Evolutionary conservation across 1,140 invertebrate species (phyloP).

Genomic region (Diachasmimorpha longicaudata): DNA sequence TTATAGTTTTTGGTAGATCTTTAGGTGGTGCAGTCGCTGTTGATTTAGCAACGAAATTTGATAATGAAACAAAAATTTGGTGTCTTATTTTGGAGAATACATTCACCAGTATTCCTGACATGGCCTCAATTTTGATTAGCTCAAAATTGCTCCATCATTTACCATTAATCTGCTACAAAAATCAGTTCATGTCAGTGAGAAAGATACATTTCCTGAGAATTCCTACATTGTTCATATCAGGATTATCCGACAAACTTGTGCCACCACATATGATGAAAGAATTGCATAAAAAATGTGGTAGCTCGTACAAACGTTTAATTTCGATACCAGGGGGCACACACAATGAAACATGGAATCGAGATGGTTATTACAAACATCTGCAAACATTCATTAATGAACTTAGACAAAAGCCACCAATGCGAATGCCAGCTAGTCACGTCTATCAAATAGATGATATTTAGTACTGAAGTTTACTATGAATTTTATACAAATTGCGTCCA

Average conservation of each 20-base stretch:
- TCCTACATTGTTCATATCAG: slow-evolving; percentile 81
- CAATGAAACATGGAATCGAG: slow-evolving; percentile 84
- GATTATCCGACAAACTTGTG: slow-evolving; percentile 82
- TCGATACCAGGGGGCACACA: slow-evolving; percentile 80
- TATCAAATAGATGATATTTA: slow-evolving; percentile 54
- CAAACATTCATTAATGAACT: slow-evolving; percentile 64
- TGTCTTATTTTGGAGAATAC: slow-evolving; percentile 93
- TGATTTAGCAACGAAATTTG: slow-evolving; percentile 77
- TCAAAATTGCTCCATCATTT: slow-evolving; percentile 75
- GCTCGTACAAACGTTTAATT: slow-evolving; percentile 73
- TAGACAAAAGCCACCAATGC: slow-evolving; percentile 46
- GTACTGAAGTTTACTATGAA: slow-evolving; percentile 1
- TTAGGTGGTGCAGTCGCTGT: slow-evolving; percentile 88
- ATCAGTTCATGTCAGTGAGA: slow-evolving; percentile 76
- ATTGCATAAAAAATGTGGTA: slow-evolving; percentile 74
- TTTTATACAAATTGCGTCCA: not conserved
- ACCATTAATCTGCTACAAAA: slow-evolving; percentile 81
- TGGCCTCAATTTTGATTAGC: slow-evolving; percentile 79
- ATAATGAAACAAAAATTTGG: slow-evolving; percentile 79
- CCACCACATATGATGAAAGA: slow-evolving; percentile 85
- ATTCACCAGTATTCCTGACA: slow-evolving; percentile 93
- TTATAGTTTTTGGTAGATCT: slow-evolving; percentile 93
- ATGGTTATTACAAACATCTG: slow-evolving; percentile 69
- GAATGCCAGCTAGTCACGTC: slow-evolving; percentile 34
- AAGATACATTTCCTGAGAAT: slow-evolving; percentile 73